phyloP scores from a whole-genome alignment of 64 coral and sea anemone genomes.

The Porites lutea region DNA sequence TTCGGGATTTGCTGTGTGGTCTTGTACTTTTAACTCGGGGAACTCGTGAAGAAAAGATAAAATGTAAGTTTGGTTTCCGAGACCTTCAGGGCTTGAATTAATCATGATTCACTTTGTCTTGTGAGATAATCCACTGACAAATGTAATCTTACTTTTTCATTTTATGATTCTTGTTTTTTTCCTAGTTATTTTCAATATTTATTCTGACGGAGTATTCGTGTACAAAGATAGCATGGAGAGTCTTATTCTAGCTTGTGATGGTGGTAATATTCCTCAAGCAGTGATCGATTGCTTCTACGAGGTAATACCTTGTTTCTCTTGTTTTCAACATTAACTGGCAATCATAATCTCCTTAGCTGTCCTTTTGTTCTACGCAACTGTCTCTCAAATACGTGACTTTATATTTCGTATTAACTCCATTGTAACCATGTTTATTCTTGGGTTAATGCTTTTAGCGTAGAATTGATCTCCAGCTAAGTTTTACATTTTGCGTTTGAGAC shows the following conservation, averaged over 20 bases:
- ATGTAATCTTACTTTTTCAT: constrained; percentile 16
- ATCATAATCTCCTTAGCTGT: constrained; percentile 1
- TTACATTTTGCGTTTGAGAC: neutral
- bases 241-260: constrained; percentile 89
- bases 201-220: constrained; percentile 90
- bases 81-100: constrained; percentile 27
- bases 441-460: neutral
- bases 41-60: constrained; percentile 95
- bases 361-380: neutral
- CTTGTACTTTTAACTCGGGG: constrained; percentile 91
- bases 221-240: constrained; percentile 92
- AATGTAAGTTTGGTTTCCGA: constrained; percentile 75
- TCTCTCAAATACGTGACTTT: neutral
- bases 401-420: neutral
- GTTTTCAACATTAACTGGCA: neutral
- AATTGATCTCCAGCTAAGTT: neutral
- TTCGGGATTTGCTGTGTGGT: constrained; percentile 91
- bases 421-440: neutral
- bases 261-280: constrained; percentile 83
- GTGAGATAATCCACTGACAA: neutral
- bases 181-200: constrained; percentile 97
- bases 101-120: constrained; percentile 48
- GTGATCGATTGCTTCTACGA: constrained; percentile 89
- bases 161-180: neutral
- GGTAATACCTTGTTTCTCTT: constrained; percentile 45